A percentile compares a stretch with the other conserved stretches of the same genome.
phyloP scores from a whole-genome alignment of 1,140 invertebrate genomes.

The Subanguina moxae region DNA sequence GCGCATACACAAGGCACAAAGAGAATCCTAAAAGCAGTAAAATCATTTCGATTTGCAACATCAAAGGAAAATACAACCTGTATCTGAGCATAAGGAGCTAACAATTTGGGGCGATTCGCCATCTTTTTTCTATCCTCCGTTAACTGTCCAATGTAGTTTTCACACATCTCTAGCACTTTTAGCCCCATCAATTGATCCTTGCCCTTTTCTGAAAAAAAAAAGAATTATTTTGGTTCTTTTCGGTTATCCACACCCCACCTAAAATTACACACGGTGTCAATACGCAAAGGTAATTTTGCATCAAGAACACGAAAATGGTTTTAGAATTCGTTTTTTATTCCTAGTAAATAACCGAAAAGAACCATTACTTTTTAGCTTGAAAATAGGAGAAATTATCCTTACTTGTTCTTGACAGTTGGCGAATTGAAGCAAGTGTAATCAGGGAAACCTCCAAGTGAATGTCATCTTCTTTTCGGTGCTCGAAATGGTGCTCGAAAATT shows the following conservation, averaged over 20 bases:
- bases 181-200: slow-evolving; percentile 28
- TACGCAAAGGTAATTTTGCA: background rate
- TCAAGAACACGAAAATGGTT: too few relatives aligned
- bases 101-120: slow-evolving; percentile 14
- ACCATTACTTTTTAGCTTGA: background rate
- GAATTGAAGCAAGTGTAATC: slow-evolving; percentile 24
- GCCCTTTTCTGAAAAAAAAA: slow-evolving; percentile 20
- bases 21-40: slow-evolving; percentile 43
- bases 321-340: background rate
- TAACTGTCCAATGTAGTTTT: slow-evolving; percentile 31
- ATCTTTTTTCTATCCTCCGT: slow-evolving; percentile 19
- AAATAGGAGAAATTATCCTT: slow-evolving; percentile 7
- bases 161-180: slow-evolving; percentile 29
- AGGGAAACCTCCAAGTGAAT: slow-evolving; percentile 33
- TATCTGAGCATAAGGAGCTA: slow-evolving; percentile 14
- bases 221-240: background rate
- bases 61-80: slow-evolving; percentile 4
- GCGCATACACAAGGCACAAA: slow-evolving; percentile 48
- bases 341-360: background rate
- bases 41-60: background rate
- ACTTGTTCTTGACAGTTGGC: slow-evolving; percentile 31
- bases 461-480: slow-evolving; percentile 11
- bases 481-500: slow-evolving; percentile 40
- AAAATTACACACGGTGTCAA: too few relatives aligned
- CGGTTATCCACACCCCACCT: too few relatives aligned